Conservation (phyloP, 2,888 invertebrate species). For the Caprella mutica region DNA sequence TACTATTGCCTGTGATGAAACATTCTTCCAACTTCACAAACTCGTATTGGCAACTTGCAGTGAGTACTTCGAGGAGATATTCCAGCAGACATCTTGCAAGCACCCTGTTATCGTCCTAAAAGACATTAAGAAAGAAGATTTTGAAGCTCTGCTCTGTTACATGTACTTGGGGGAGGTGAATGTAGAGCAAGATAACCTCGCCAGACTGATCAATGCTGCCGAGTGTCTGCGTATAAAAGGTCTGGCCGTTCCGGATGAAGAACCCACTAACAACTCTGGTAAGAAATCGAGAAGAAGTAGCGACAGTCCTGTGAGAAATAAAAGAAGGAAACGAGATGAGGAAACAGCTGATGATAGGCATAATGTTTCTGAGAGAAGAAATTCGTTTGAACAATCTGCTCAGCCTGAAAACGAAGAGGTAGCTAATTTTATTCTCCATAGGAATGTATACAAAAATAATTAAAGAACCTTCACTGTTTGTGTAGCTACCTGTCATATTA, state of each 20-base stretch:
- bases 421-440: too few relatives aligned
- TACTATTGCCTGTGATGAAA: conserved; percentile 25
- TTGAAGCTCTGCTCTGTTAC: conserved; percentile 30
- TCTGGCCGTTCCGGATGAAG: conserved; percentile 28
- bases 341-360: too few relatives aligned
- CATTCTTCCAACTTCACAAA: conserved; percentile 14
- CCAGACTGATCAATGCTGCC: conserved; percentile 29
- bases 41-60: conserved; percentile 5
- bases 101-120: conserved; percentile 31
- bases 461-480: too few relatives aligned
- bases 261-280: not conserved
- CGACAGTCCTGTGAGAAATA: not conserved
- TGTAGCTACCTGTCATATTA: too few relatives aligned
- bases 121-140: conserved; percentile 24
- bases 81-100: conserved; percentile 29
- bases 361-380: too few relatives aligned
- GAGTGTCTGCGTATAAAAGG: conserved; percentile 30
- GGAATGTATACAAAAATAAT: too few relatives aligned
- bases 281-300: too few relatives aligned
- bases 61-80: conserved; percentile 18
- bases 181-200: conserved; percentile 24
- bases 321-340: too few relatives aligned
- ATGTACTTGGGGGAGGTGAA: conserved; percentile 32
- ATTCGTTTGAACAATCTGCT: too few relatives aligned
- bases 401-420: too few relatives aligned